Conservation (phyloP, 1,140 invertebrate genomes). For the Drosophila cardini region DNA sequence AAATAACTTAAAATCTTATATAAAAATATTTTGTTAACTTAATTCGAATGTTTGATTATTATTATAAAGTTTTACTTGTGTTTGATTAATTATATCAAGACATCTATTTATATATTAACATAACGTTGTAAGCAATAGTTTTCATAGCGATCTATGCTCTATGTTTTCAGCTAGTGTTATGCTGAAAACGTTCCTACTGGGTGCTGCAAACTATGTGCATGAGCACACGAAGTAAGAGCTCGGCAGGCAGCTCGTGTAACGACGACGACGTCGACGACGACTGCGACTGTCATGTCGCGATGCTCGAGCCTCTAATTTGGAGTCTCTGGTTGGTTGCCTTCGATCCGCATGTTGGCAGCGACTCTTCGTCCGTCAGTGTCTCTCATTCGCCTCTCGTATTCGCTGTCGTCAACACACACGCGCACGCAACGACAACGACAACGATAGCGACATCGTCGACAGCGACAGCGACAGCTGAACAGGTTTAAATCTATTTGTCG, state of each 20-base stretch:
- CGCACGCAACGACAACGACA: conserved; percentile 35
- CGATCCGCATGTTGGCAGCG: conserved; percentile 48
- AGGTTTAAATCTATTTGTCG: conserved; percentile 58
- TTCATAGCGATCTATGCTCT: background rate
- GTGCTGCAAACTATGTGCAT: conserved; percentile 17
- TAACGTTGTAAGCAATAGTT: no score
- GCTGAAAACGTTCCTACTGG: conserved; percentile 20
- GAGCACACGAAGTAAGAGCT: conserved; percentile 34
- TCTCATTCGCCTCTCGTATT: conserved; percentile 57
- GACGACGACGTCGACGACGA: conserved; percentile 35
- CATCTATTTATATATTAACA: no score
- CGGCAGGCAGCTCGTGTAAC: conserved; percentile 42
- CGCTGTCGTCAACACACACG: conserved; percentile 64
- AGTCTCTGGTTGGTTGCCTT: conserved; percentile 50
- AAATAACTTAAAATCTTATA: no score
- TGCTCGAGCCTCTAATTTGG: conserved; percentile 39
- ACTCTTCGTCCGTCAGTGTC: conserved; percentile 45
- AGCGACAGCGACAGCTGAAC: conserved; percentile 35
- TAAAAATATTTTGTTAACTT: no score
- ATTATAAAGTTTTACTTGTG: no score
- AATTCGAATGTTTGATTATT: no score
- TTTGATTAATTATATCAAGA: no score
- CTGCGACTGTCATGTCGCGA: conserved; percentile 47
- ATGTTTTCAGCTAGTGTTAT: background rate
- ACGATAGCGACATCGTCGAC: conserved; percentile 11